Evolutionary conservation across 2,888 invertebrate genomes (phyloP).

Genomic region (Rhopalosiphum nymphaeae): DNA sequence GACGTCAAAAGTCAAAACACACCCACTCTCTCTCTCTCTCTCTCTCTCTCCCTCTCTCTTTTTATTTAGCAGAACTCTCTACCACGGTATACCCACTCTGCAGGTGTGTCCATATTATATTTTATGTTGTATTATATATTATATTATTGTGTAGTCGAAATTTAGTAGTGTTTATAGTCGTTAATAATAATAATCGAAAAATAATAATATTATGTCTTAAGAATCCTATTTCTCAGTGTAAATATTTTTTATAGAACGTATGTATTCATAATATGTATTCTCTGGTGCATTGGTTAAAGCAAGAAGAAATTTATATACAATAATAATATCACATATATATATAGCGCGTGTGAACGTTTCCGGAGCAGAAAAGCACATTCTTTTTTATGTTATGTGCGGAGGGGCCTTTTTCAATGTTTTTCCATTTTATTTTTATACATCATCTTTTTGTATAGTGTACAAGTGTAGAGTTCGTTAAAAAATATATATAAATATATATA

Average conservation of each 20-base stretch:
- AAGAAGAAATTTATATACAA: slow-evolving; percentile 58
- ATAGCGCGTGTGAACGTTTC: slow-evolving; percentile 24
- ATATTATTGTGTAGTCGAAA: slow-evolving; percentile 10
- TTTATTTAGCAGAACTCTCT: not conserved
- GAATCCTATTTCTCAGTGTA: slow-evolving; percentile 3
- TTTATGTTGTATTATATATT: slow-evolving; percentile 16
- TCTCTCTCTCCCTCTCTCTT: not conserved
- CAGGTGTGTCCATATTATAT: slow-evolving; percentile 5
- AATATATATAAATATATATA: slow-evolving; percentile 31
- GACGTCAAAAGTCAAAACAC: slow-evolving; percentile 11
- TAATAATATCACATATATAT: not conserved
- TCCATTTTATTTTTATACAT: slow-evolving; percentile 61
- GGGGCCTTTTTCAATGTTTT: slow-evolving; percentile 63
- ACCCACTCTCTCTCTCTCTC: not conserved
- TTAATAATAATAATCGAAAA: slow-evolving; percentile 18
- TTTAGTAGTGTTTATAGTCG: slow-evolving; percentile 7
- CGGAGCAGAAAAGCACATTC: slow-evolving; percentile 45
- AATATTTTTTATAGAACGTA: slow-evolving; percentile 26
- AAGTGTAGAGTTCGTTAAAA: slow-evolving; percentile 63
- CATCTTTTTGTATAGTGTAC: slow-evolving; percentile 64
- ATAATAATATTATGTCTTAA: slow-evolving; percentile 10
- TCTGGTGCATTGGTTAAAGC: slow-evolving; percentile 64
- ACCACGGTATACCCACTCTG: not conserved
- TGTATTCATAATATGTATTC: slow-evolving; percentile 28
- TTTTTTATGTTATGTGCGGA: slow-evolving; percentile 53